phyloP scores from a whole-genome alignment of 1,140 invertebrate species.

The Drosophila nigromelanica region DNA sequence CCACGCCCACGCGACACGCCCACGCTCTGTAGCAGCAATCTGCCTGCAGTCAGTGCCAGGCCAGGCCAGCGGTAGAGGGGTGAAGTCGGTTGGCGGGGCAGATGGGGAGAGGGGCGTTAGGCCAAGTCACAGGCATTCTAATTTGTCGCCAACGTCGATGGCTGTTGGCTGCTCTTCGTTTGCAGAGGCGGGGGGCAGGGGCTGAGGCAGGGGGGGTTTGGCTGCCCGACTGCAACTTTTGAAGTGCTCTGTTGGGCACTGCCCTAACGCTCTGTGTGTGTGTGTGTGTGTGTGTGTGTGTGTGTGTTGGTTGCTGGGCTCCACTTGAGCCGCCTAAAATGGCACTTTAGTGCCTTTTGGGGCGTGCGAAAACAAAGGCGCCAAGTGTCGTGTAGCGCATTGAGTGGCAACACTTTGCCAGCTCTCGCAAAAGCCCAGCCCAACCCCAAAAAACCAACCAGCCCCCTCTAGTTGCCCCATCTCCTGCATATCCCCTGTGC shows the following conservation, averaged over 20 bases:
- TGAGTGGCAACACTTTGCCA: constrained; percentile 64
- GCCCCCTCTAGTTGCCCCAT: too few species aligned
- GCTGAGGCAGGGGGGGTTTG: not conserved
- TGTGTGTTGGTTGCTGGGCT: constrained; percentile 37
- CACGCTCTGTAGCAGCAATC: not conserved
- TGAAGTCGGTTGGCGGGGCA: too few species aligned
- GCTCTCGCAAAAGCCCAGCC: not conserved
- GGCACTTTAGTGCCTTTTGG: constrained; percentile 83
- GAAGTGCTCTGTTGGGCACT: constrained; percentile 50
- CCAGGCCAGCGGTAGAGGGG: not conserved
- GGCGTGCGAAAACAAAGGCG: constrained; percentile 81
- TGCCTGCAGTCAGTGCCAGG: constrained; percentile 28
- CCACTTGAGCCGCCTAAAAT: constrained; percentile 81
- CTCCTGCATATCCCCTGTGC: constrained; percentile 9
- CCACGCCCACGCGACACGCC: constrained; percentile 47
- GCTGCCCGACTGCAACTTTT: constrained; percentile 62
- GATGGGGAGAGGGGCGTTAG: not conserved
- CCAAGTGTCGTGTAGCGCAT: constrained; percentile 75
- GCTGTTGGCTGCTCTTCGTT: constrained; percentile 33
- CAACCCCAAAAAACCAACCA: not conserved
- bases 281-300: constrained; percentile 8
- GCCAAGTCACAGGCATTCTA: constrained; percentile 60
- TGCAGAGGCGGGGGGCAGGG: not conserved
- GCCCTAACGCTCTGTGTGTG: not conserved
- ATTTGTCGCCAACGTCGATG: constrained; percentile 70